A percentile compares a stretch with the other conserved stretches of the same genome.
These are phyloP conservation scores for Perodicticus potto DNA, from an alignment of 2,797 vertebrate species.

Conservation along the genomic window DNA sequence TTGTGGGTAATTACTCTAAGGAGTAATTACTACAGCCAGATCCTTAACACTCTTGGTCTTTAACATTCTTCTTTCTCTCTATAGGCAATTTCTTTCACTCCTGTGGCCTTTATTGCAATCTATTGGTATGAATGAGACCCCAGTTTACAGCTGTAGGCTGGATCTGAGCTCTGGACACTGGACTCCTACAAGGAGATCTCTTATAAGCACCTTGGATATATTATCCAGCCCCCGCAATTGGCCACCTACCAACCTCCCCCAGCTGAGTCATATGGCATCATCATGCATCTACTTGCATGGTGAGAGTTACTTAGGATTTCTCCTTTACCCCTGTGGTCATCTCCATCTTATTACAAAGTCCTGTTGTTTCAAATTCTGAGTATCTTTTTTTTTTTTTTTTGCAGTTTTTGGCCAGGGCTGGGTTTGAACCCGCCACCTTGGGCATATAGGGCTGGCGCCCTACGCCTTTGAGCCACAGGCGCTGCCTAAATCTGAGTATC, in stretches of 20 bases:
- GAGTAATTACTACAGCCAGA: background rate
- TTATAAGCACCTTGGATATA: background rate
- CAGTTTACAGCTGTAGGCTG: background rate
- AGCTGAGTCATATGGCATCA: background rate
- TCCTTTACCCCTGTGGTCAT: background rate
- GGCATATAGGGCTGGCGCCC: no score
- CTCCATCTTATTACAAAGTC: background rate
- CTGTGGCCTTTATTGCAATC: background rate
- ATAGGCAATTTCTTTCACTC: background rate
- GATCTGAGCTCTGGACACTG: background rate
- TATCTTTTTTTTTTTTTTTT: background rate
- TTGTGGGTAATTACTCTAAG: background rate
- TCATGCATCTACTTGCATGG: background rate
- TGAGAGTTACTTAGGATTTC: background rate
- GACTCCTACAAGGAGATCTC: background rate
- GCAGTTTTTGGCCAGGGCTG: no score
- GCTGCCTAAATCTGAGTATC: background rate
- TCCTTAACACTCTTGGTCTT: background rate
- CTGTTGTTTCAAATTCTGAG: slow-evolving; percentile 10
- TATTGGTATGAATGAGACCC: background rate
- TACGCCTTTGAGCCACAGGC: no score
- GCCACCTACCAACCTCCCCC: background rate
- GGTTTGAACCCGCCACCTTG: no score
- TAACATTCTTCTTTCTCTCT: background rate
- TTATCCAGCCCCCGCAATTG: background rate